These are phyloP conservation scores for Steatornis caripensis DNA, from an alignment of 2,113 vertebrate species.

Conservation along the genomic window DNA sequence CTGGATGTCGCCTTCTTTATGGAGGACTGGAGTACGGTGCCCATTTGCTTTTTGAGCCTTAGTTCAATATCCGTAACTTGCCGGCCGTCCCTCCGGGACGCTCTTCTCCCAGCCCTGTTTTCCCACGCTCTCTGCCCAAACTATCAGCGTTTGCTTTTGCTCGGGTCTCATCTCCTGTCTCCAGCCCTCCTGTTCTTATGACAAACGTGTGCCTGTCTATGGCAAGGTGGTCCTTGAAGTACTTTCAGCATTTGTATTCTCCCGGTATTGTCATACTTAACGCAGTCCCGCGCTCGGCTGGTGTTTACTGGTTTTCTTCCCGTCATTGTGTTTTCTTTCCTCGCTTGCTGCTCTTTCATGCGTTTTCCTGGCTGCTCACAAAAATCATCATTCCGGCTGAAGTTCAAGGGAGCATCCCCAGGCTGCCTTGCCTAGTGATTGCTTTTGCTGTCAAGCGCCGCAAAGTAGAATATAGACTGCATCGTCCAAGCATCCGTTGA, in stretches of 20 bases:
- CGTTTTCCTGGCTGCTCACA: not conserved
- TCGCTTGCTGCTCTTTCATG: not conserved
- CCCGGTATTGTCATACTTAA: not conserved
- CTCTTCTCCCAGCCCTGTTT: not conserved
- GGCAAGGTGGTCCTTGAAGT: too few species aligned
- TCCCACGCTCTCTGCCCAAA: not conserved
- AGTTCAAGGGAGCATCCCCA: not conserved
- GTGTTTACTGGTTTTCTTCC: not conserved
- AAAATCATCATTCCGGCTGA: not conserved
- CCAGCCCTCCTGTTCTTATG: not conserved
- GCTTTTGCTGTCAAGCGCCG: not conserved
- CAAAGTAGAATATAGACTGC: fast-evolving
- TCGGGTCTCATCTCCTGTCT: not conserved
- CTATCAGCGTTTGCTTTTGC: not conserved
- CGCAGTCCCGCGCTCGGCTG: not conserved
- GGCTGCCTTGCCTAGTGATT: not conserved
- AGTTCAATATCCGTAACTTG: not conserved
- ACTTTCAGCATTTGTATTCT: not conserved
- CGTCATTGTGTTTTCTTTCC: not conserved
- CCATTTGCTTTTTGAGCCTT: not conserved
- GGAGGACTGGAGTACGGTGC: fast-evolving
- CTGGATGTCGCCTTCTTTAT: not conserved
- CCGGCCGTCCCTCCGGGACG: not conserved
- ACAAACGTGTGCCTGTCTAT: not conserved
- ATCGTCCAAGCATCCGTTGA: fast-evolving